Base-by-base conservation (phyloP, 2,797 vertebrate species). In the Eupleurogrammus muticus region DNA sequence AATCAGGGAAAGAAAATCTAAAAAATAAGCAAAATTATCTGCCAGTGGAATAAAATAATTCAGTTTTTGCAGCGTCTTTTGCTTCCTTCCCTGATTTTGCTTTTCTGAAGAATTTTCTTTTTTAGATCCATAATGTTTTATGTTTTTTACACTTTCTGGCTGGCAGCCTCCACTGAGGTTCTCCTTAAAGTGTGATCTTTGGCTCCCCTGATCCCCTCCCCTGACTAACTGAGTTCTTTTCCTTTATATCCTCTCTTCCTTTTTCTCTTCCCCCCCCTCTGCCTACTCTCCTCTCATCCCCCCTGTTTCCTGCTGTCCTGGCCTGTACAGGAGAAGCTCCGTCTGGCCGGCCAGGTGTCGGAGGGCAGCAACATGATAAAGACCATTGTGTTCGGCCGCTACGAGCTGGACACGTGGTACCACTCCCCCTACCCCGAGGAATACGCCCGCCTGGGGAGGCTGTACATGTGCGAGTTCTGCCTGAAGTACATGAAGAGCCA, bases 401-500 rank as follows among this genome's bases (percentile, higher is more conserved):
- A 97, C 0, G 97, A 99, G 89, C 92, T 99, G 77, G 97, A 99
- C 74, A 99, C 97, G 5, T 99, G 97, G 97, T 99, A 99, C 87
- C 97, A 99, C 87, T 99, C 97, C 4, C 97, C 97, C 0, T 99
- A 99, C 81, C 97, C 97, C 0, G 97, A 99, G 87, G 97, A 99
- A 69, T 98, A 99, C 35, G 97, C 97, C 1, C 95, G 97, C 4
- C 92, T 99, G 67, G 97, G 97, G 0, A 93, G 96, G 28, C 97
- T 99, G 74, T 99, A 97, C 87, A 97, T 99, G 96, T 99, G 97
- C 50, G 97, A 99, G 86, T 99, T 99, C 92, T 99, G 97, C 79
- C 96, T 99, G 55, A 99, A 99, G 66, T 99, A 99, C 40, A 99
- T 99, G 96, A 99, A 99, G 94, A 99, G 97, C 82, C 96, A 98